Evolutionary conservation across 2,797 vertebrate genomes (phyloP).

Genomic region (Sebastes melanostomus): DNA sequence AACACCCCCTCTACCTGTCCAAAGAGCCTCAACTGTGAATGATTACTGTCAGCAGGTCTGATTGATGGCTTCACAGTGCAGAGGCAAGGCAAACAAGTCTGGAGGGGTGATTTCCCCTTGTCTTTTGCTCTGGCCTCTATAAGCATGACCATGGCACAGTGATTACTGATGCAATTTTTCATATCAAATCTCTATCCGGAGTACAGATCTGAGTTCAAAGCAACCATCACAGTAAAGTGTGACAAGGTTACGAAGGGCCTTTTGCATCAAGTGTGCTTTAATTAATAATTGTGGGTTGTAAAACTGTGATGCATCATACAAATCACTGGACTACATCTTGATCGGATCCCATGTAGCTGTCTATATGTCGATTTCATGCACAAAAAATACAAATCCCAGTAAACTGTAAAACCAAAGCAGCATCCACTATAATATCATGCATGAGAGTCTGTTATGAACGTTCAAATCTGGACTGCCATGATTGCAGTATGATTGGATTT

Average conservation of each 20-base stretch:
- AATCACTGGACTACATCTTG: background rate
- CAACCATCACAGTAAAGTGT: background rate
- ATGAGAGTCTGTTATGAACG: constrained; percentile 12
- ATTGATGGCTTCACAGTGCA: constrained; percentile 47
- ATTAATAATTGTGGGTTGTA: background rate
- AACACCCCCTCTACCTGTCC: background rate
- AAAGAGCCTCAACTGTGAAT: constrained; percentile 20
- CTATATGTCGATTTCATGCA: background rate
- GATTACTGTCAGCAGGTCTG: constrained; percentile 36
- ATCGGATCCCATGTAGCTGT: background rate
- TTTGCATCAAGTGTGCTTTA: background rate
- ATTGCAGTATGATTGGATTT: constrained; percentile 31
- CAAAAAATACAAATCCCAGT: constrained; percentile 1
- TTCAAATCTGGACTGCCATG: constrained; percentile 11
- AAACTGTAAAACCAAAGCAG: background rate
- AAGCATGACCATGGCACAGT: constrained; percentile 36
- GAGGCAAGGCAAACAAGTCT: constrained; percentile 38
- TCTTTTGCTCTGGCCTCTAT: constrained; percentile 46
- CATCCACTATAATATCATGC: background rate
- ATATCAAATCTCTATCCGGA: background rate
- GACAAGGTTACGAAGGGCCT: background rate
- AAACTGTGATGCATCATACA: background rate
- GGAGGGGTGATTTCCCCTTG: constrained; percentile 39
- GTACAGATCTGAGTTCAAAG: background rate
- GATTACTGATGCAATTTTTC: background rate